These are phyloP conservation scores for Echiichthys vipera DNA, from an alignment of 2,797 vertebrate genomes.

Conservation along the genomic window DNA sequence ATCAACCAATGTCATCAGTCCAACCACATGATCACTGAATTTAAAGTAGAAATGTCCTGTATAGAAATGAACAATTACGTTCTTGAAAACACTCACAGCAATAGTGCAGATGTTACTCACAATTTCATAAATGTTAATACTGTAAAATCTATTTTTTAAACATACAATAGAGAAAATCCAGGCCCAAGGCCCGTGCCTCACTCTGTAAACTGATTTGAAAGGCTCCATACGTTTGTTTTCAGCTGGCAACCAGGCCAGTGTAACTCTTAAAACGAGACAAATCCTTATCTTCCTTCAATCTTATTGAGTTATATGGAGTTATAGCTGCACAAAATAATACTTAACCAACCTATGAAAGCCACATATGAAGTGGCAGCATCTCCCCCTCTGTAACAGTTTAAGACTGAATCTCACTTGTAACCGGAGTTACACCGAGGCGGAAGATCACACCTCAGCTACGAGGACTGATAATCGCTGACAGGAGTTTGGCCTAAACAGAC, in stretches of 20 bases:
- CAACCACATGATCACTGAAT: not conserved
- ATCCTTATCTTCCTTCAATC: too few relatives aligned
- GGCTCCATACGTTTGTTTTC: not conserved
- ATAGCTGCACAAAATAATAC: slow-evolving; percentile 25
- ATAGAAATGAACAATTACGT: slow-evolving; percentile 11
- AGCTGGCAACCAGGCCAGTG: not conserved
- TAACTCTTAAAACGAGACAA: not conserved
- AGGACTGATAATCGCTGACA: not conserved
- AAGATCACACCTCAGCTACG: not conserved
- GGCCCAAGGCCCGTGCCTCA: not conserved
- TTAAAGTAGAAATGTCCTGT: slow-evolving; percentile 16
- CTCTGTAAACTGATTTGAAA: slow-evolving; percentile 15
- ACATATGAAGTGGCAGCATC: not conserved
- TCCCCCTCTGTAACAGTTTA: slow-evolving; percentile 19
- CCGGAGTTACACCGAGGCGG: slow-evolving; percentile 4
- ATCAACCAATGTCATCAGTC: not conserved
- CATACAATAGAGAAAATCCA: not conserved
- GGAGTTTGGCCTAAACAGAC: slow-evolving; percentile 22
- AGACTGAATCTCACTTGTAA: slow-evolving; percentile 9
- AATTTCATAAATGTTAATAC: slow-evolving; percentile 27
- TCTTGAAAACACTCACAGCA: slow-evolving; percentile 35
- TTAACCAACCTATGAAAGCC: not conserved
- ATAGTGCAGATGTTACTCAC: slow-evolving; percentile 22
- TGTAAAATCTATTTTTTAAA: slow-evolving; percentile 23
- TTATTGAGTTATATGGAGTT: not conserved